These are phyloP conservation scores for Sporophila hypoxantha DNA, from an alignment of 2,113 vertebrate genomes.

Conservation along the genomic window DNA sequence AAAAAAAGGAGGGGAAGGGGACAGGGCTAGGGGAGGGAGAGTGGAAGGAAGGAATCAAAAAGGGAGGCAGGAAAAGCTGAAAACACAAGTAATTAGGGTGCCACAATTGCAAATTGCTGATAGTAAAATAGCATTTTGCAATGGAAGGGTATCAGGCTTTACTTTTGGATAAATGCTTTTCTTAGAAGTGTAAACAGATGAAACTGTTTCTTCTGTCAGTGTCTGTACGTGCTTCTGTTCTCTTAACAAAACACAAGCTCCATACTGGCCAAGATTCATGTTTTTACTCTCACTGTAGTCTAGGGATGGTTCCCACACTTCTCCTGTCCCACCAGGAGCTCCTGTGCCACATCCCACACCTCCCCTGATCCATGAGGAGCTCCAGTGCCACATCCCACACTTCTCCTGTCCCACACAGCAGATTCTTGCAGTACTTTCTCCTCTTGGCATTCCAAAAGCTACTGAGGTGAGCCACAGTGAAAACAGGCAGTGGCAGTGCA, in stretches of 20 bases:
- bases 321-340: not conserved
- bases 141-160: not conserved
- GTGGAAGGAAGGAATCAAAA: not conserved
- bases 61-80: not conserved
- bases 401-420: not conserved
- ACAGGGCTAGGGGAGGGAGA: not conserved
- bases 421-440: not conserved
- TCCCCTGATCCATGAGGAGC: too few relatives aligned
- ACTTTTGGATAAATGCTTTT: not conserved
- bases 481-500: not conserved
- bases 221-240: not conserved
- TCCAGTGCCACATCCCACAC: too few relatives aligned
- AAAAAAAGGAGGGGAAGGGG: not conserved
- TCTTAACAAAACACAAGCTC: not conserved
- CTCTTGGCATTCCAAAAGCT: not conserved
- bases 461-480: not conserved
- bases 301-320: not conserved
- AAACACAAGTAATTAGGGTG: not conserved
- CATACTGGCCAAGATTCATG: not conserved
- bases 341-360: too few relatives aligned
- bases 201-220: not conserved
- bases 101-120: not conserved
- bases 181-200: not conserved
- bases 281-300: not conserved
- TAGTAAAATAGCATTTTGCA: not conserved